Conservation (phyloP, 2,113 vertebrate genomes). For the Tetraodon nigroviridis region DNA sequence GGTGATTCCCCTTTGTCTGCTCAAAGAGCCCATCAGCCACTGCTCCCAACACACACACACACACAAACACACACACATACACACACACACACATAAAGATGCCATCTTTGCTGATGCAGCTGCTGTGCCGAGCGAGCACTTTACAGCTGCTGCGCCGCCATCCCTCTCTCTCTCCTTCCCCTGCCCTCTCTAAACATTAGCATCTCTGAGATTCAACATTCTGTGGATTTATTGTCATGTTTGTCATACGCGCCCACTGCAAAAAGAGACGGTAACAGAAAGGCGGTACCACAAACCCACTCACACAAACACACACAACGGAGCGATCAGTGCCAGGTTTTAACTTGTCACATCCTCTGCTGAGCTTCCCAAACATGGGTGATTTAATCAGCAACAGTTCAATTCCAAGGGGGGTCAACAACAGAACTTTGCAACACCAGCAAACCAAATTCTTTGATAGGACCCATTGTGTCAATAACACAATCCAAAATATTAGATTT, state of each 20-base stretch:
- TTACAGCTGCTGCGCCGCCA: slow-evolving; percentile 40
- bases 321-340: too few relatives aligned
- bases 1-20: slow-evolving; percentile 64
- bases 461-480: too few relatives aligned
- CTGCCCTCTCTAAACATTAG: slow-evolving; percentile 4
- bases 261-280: neutral
- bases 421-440: too few relatives aligned
- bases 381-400: too few relatives aligned
- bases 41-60: slow-evolving; percentile 28
- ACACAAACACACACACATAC: slow-evolving; percentile 18
- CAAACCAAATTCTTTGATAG: too few relatives aligned
- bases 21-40: slow-evolving; percentile 54
- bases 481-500: too few relatives aligned
- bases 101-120: slow-evolving; percentile 61
- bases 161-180: slow-evolving; percentile 1
- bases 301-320: too few relatives aligned
- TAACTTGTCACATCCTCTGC: too few relatives aligned
- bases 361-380: too few relatives aligned
- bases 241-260: neutral
- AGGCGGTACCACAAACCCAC: too few relatives aligned
- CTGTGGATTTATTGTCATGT: neutral
- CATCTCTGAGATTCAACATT: neutral
- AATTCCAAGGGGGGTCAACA: too few relatives aligned
- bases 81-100: slow-evolving; percentile 28
- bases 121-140: slow-evolving; percentile 54